These are phyloP conservation scores for Monopterus albus DNA, from an alignment of 2,113 vertebrate species.

Conservation along the genomic window DNA sequence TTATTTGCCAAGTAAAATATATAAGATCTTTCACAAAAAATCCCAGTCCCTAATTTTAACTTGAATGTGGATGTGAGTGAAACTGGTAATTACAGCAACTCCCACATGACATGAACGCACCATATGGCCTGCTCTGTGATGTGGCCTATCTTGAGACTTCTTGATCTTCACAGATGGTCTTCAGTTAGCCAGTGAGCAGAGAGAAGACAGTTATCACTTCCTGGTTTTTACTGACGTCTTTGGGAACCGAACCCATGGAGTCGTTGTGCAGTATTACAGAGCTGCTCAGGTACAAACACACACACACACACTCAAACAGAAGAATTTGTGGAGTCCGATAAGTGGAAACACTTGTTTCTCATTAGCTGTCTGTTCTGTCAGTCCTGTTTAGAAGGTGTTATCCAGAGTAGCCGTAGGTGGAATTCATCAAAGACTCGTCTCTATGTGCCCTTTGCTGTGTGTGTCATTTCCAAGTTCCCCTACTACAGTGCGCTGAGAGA, in stretches of 20 bases:
- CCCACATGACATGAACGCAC: too few species aligned
- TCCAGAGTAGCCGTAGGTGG: slow-evolving; percentile 82
- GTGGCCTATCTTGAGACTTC: neutral
- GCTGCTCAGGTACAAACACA: slow-evolving; percentile 83
- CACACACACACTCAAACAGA: too few species aligned
- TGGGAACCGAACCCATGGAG: slow-evolving; percentile 92
- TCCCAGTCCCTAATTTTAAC: too few species aligned
- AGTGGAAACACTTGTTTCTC: neutral
- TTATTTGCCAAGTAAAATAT: too few species aligned
- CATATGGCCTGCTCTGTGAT: neutral
- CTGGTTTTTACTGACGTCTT: slow-evolving; percentile 96
- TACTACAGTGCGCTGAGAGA: slow-evolving; percentile 95
- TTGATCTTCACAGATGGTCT: slow-evolving; percentile 85
- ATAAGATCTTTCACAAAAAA: too few species aligned
- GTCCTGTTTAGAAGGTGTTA: slow-evolving; percentile 78
- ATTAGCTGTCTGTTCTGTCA: slow-evolving; percentile 31
- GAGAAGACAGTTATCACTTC: slow-evolving; percentile 90
- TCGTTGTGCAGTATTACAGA: slow-evolving; percentile 89
- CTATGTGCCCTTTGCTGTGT: slow-evolving; percentile 86
- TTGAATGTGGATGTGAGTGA: too few species aligned
- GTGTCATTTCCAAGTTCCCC: slow-evolving; percentile 92
- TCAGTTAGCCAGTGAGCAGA: slow-evolving; percentile 81
- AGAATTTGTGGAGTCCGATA: neutral
- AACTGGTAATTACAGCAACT: too few species aligned
- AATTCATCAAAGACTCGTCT: slow-evolving; percentile 69